These are phyloP conservation scores for Telenomus remus DNA, from an alignment of 1,140 invertebrate species.

Conservation along the genomic window DNA sequence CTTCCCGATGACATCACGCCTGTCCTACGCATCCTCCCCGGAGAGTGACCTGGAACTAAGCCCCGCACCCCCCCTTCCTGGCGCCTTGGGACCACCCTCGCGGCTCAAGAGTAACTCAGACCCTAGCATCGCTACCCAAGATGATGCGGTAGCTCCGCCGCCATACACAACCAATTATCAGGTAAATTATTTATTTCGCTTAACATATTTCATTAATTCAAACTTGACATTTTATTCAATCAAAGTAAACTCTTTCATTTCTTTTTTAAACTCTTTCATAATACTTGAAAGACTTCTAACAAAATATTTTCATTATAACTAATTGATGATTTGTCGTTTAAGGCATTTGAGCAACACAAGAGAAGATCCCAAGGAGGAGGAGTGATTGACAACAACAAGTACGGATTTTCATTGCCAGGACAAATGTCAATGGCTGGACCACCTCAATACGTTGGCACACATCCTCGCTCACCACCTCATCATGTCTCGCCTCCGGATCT, in stretches of 20 bases:
- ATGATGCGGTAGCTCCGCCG: conserved; percentile 76
- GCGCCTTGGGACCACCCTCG: conserved; percentile 78
- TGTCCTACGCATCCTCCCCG: conserved; percentile 96
- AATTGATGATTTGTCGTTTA: conserved; percentile 12
- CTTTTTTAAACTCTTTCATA: no score
- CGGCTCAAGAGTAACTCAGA: conserved; percentile 91
- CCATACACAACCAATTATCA: conserved; percentile 78
- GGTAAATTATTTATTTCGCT: conserved; percentile 49
- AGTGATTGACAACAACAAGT: conserved; percentile 77
- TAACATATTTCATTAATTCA: not conserved
- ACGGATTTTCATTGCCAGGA: conserved; percentile 77
- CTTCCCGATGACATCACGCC: conserved; percentile 96
- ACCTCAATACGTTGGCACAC: conserved; percentile 62
- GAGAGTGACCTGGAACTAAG: conserved; percentile 95
- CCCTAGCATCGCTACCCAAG: conserved; percentile 86
- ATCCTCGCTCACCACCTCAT: conserved; percentile 75
- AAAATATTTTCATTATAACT: no score
- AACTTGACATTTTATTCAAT: not conserved
- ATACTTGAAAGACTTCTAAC: no score
- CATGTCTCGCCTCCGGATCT: conserved; percentile 82
- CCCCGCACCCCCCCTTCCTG: conserved; percentile 80
- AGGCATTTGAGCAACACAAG: conserved; percentile 69
- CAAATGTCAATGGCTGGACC: conserved; percentile 60
- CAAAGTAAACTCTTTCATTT: no score
- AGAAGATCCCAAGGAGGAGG: conserved; percentile 70